A percentile compares a stretch with the other conserved stretches of the same genome.
These are phyloP conservation scores for Argentina silus DNA, from an alignment of 2,797 vertebrate species.

Conservation along the genomic window DNA sequence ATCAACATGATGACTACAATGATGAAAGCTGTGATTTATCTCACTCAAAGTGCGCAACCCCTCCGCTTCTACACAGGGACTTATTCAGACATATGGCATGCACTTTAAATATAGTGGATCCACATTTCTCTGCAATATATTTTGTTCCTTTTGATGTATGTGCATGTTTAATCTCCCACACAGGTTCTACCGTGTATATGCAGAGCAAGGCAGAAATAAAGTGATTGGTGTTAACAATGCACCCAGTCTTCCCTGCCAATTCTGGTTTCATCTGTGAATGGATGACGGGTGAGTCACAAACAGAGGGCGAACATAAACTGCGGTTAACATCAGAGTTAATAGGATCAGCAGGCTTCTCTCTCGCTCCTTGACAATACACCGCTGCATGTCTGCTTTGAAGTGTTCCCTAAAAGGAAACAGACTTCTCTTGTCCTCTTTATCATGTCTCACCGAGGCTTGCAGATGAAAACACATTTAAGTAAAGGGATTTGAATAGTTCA, in stretches of 20 bases:
- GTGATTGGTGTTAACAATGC: slow-evolving; percentile 58
- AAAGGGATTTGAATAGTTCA: slow-evolving; percentile 8
- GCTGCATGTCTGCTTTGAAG: slow-evolving; percentile 12
- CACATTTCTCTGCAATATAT: not conserved
- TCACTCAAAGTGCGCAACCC: slow-evolving; percentile 40
- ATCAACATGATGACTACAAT: slow-evolving; percentile 30
- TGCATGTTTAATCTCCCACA: slow-evolving; percentile 37
- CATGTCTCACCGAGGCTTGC: slow-evolving; percentile 3
- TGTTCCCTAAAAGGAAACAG: slow-evolving; percentile 19
- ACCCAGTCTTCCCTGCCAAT: slow-evolving; percentile 50
- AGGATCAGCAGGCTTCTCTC: slow-evolving; percentile 30
- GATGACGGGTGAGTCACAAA: slow-evolving; percentile 66
- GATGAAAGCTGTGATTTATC: slow-evolving; percentile 33
- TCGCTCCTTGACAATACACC: slow-evolving; percentile 18
- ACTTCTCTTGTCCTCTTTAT: not conserved
- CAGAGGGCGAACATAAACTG: slow-evolving; percentile 30
- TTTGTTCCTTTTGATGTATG: not conserved
- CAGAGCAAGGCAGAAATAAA: slow-evolving; percentile 59
- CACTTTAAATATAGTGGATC: not conserved
- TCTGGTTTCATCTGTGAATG: slow-evolving; percentile 50
- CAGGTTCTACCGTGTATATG: slow-evolving; percentile 17
- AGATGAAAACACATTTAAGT: not conserved
- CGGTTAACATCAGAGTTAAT: slow-evolving; percentile 39
- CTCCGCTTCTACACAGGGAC: slow-evolving; percentile 17
- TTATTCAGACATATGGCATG: slow-evolving; percentile 3